Evolutionary conservation across 1,140 invertebrate genomes (phyloP).

Genomic region (Tribolium madens): DNA sequence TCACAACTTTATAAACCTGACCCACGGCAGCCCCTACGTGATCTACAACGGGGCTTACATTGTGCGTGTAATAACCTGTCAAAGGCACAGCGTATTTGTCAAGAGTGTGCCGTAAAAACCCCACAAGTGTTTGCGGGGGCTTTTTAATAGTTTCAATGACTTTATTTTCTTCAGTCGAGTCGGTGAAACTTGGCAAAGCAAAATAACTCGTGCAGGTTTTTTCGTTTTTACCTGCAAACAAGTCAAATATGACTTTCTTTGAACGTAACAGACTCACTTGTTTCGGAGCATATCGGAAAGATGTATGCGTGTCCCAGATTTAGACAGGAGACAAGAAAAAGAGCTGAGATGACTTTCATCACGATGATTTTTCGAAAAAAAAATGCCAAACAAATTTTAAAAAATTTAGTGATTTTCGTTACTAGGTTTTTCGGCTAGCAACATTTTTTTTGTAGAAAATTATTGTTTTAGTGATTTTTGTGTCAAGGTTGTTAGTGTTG

Average conservation of each 20-base stretch:
- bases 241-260: not conserved
- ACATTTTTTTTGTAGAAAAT: no score
- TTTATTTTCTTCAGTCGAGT: not conserved
- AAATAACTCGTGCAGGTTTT: conserved; percentile 1
- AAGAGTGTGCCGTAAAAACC: no score
- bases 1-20: no score
- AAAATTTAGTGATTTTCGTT: conserved; percentile 17
- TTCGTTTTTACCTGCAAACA: not conserved
- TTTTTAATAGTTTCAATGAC: no score
- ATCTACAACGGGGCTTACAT: no score
- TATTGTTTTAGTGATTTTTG: not conserved
- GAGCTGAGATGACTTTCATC: not conserved
- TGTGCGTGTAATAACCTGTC: no score
- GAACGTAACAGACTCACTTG: not conserved
- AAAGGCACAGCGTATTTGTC: no score
- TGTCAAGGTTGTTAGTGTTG: not conserved
- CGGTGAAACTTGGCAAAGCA: not conserved
- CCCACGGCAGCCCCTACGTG: no score
- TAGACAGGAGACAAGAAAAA: not conserved
- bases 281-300: not conserved
- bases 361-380: conserved; percentile 10
- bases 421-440: not conserved
- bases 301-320: not conserved
- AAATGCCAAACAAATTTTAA: conserved; percentile 9
- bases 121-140: no score